Evolutionary conservation across 1,140 invertebrate species (phyloP), one percentile per base, ranked within the genome.

Genomic region (Drosophila elegans): DNA sequence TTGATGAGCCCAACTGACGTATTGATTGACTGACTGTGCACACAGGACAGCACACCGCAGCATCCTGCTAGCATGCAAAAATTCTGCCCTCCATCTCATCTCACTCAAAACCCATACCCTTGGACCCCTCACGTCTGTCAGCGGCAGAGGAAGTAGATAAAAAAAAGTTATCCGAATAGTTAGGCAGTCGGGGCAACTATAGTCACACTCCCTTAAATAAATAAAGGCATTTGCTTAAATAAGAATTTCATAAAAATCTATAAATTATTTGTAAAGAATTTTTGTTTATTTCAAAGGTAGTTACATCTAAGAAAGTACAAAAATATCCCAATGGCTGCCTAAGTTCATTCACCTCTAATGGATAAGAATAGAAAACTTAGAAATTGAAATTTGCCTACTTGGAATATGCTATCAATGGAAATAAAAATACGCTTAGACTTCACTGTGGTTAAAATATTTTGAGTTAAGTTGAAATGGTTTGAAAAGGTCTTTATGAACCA

Each of bases 1-100:
- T 89, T 89, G 84, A 89, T 89, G 84, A 89, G 84, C 62, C 83
- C 77, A 68, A 79, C 84, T 88, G 83, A 89, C 83, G 68, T 88
- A 88, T 88, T 88, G 83, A 88, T 88, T 88, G 83, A 89, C 75
- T 88, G 83, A 77, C 75, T 88, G 55, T 67, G 59, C 54, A 72
- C 72, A 76, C 63, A 68, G 62, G 62, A 68, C 67, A 68, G 34
- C 44, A 54, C 34, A 52, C 27, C 45, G 48, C 56, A 67, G 46
- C 38, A 81, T 72, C 66, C 64, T 75, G 73, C 39, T 56, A 48
- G 53, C 67, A 60, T 74, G 61, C 57, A 67, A 60, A 80, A 69
- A 74, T 79, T 46, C 55, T 41, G 67, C 48, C 52, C 61, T 41
- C 41, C 36, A 42, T 48, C 25, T 36, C 34, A 29, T 25, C 60